Evolutionary conservation across 92 coral and sea anemone species (phyloP), one percentile per base, ranked within the genome.

Genomic region (Virgularia gustaviana): DNA sequence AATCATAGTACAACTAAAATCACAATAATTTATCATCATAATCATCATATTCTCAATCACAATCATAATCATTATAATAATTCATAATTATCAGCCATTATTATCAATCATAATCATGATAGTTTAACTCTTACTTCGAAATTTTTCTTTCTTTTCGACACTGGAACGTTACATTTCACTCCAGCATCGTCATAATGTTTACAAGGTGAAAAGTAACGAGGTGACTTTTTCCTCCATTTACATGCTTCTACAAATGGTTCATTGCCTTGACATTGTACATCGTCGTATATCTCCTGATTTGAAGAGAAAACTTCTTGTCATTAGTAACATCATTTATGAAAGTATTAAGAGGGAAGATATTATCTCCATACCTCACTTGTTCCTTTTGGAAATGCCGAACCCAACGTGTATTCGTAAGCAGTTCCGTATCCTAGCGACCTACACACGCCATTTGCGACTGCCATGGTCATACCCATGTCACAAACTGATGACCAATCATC

Each of bases 401-500:
- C 75, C 61, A 68, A 49, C 3, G 61, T 55, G 61, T 68, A 68
- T 33, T 79, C 73, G 37, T 71, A 71, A 4, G 79, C 84, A 35
- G 84, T 79, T 18, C 84, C 84, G 55, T 71, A 79, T 8, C 84
- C 84, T 20, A 70, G 74, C 10, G 78, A 71, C 15, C 78, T 73
- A 56, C 84, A 71, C 2, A 71, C 70, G 64, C 71, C 84, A 78
- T 49, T 68, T 36, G 75, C 75, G 24, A 61, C 51, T 13, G 49
- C n/a, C 41, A 68, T 68, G 35, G 49, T 49, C 31, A 68, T 12
- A 51, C 35, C 37, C 33, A 89, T 96, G 70, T 92, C 98, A 55
- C 98, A 92, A 9, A 92, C 83, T 35, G 96, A 83, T 31, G 90
- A 90, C 98, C 98, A 92, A n/a, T n/a, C n/a, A n/a, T n/a, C n/a